These are phyloP conservation scores for Sycophila texana DNA, from an alignment of 2,888 invertebrate species.

Conservation along the genomic window DNA sequence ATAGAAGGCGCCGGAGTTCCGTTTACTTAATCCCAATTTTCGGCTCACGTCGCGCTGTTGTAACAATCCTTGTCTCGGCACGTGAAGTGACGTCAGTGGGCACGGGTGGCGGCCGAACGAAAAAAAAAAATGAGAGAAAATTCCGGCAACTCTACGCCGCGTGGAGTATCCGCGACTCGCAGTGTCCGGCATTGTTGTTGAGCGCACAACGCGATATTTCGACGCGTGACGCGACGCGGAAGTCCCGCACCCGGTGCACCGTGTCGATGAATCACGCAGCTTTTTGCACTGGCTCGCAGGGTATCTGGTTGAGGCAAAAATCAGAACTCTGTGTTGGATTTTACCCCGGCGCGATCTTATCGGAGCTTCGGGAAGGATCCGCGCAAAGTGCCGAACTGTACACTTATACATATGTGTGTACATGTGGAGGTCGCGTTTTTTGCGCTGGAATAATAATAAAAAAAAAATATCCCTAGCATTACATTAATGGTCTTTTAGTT, in stretches of 20 bases:
- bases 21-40: conserved; percentile 52
- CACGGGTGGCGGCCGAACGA: conserved; percentile 9
- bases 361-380: conserved; percentile 27
- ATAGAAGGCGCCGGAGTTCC: conserved; percentile 39
- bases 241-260: conserved; percentile 2
- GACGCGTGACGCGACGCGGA: conserved; percentile 39
- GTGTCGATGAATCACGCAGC: conserved; percentile 39
- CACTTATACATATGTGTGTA: neutral
- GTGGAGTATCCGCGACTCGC: neutral
- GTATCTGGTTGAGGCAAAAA: conserved; percentile 6
- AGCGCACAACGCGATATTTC: neutral
- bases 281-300: neutral
- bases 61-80: neutral
- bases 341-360: conserved; percentile 34
- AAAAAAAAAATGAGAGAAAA: conserved; percentile 16
- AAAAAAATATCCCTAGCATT: neutral
- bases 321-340: conserved; percentile 1
- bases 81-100: conserved; percentile 15
- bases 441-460: neutral
- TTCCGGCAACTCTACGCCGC: neutral
- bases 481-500: conserved; percentile 5
- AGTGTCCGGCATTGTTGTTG: neutral
- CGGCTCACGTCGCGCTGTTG: conserved; percentile 33
- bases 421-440: conserved; percentile 29
- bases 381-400: conserved; percentile 22